Evolutionary conservation across 2,888 invertebrate species (phyloP), one percentile per base, ranked within the genome.

Genomic region (Papilio gigon): DNA sequence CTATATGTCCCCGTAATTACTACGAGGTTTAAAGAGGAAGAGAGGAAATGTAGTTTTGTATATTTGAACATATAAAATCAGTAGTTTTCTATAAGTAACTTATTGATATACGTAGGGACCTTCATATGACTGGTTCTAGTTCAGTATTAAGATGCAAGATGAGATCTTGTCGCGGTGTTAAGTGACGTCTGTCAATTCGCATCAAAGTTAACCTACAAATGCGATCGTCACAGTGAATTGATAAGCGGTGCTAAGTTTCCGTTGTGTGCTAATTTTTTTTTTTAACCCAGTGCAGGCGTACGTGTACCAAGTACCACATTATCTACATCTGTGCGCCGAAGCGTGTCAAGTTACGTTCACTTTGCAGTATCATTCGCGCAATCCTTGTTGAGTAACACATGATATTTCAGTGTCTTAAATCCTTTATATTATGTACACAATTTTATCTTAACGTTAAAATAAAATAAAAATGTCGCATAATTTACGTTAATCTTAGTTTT

Each of bases 251-350:
- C 76, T 76, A 73, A 73, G 84, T 87, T 87, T 90, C 89, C 89
- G 90, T 88, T 88, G 87, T 90, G 91, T 89, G 89, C 90, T 85
- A 89, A 87, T 90, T 89, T 86, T 85, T 86, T 85, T 42, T 85
- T 85, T 81, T 65, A 81, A 85, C 77, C 80, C 84, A 86, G 80
- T 81, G 84, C 84, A 81, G 84, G 82, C 85, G 82, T 71, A 62
- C 65, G 69, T 66, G 56, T 53, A 40, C 47, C 64, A 71, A 72
- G 76, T 77, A 77, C 62, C 76, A 71, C 74, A 77, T 76, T 89
- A 90, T 90, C 90, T 87, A 80, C 84, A 91, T 91, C 90, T 83
- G 83, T 74, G 83, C 88, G 81, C 72, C 86, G 84, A 80, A 85
- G 83, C 87, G 83, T 87, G 79, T 71, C 78, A 72, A 74, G 78